A percentile compares a stretch with the other conserved stretches of the same genome.
These are phyloP conservation scores for Poeciliopsis turneri DNA, from an alignment of 2,797 vertebrate species.

Conservation along the genomic window DNA sequence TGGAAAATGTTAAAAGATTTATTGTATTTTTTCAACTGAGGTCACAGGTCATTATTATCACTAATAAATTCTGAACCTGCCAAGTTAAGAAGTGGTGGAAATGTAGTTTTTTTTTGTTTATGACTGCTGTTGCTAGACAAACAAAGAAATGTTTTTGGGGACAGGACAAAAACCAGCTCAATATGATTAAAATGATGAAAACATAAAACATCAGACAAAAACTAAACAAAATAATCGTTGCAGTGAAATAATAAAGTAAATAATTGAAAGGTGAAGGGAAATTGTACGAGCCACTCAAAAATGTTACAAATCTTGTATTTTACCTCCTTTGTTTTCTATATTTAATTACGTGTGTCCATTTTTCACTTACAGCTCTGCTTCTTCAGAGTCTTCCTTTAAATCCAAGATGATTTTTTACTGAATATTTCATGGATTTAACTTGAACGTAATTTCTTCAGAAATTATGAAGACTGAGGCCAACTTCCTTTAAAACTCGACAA, in stretches of 20 bases:
- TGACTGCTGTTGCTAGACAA: not conserved
- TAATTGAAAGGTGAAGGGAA: not conserved
- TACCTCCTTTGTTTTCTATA: too few relatives aligned
- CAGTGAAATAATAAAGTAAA: too few relatives aligned
- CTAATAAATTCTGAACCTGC: not conserved
- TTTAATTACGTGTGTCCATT: too few relatives aligned
- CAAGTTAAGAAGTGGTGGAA: not conserved
- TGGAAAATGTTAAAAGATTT: not conserved
- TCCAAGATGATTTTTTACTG: not conserved
- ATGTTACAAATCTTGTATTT: not conserved
- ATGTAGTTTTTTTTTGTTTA: not conserved
- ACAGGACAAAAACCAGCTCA: too few relatives aligned
- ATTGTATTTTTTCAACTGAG: not conserved
- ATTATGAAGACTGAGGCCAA: not conserved
- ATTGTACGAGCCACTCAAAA: not conserved
- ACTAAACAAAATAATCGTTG: too few relatives aligned
- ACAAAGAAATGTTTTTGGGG: too few relatives aligned
- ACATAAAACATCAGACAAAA: too few relatives aligned
- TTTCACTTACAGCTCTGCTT: too few relatives aligned
- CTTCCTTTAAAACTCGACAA: too few relatives aligned
- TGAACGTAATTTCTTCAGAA: not conserved
- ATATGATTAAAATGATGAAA: too few relatives aligned
- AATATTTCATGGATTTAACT: not conserved
- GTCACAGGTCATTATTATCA: not conserved
- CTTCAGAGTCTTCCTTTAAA: not conserved